These are phyloP conservation scores for Anabas testudineus DNA, from an alignment of 2,797 vertebrate genomes.

Conservation along the genomic window DNA sequence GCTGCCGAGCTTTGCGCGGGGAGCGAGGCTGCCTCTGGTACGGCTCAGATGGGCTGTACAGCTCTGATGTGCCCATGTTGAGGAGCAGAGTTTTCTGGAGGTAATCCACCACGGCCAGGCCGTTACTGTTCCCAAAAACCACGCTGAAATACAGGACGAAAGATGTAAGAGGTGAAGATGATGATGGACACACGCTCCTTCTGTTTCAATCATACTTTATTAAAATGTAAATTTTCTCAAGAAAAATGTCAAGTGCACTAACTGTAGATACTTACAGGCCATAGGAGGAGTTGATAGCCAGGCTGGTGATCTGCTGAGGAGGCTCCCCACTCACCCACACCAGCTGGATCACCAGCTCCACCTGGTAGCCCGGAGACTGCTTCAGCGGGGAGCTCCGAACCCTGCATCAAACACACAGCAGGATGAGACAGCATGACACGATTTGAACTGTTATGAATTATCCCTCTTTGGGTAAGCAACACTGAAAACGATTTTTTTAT, in stretches of 20 bases:
- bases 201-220: too few relatives aligned
- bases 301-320: slow-evolving; percentile 96
- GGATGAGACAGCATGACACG: slow-evolving; percentile 40
- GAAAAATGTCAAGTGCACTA: slow-evolving; percentile 12
- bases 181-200: not conserved
- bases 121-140: slow-evolving; percentile 96
- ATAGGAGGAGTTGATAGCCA: slow-evolving; percentile 95
- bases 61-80: slow-evolving; percentile 91
- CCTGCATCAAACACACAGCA: slow-evolving; percentile 82
- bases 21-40: slow-evolving; percentile 93
- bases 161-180: not conserved
- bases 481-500: slow-evolving; percentile 24
- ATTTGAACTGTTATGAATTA: slow-evolving; percentile 38
- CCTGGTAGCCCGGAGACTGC: slow-evolving; percentile 96
- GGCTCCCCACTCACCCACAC: slow-evolving; percentile 98
- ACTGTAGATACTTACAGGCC: slow-evolving; percentile 90
- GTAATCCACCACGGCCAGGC: slow-evolving; percentile 97
- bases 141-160: slow-evolving; percentile 83
- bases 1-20: slow-evolving; percentile 92
- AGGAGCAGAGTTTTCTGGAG: slow-evolving; percentile 95
- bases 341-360: slow-evolving; percentile 95
- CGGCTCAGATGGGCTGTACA: slow-evolving; percentile 94
- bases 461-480: slow-evolving; percentile 26
- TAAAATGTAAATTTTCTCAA: not conserved
- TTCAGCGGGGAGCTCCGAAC: slow-evolving; percentile 94